These are phyloP conservation scores for Apodemus agrarius DNA, from an alignment of 2,797 vertebrate species.

Conservation along the genomic window DNA sequence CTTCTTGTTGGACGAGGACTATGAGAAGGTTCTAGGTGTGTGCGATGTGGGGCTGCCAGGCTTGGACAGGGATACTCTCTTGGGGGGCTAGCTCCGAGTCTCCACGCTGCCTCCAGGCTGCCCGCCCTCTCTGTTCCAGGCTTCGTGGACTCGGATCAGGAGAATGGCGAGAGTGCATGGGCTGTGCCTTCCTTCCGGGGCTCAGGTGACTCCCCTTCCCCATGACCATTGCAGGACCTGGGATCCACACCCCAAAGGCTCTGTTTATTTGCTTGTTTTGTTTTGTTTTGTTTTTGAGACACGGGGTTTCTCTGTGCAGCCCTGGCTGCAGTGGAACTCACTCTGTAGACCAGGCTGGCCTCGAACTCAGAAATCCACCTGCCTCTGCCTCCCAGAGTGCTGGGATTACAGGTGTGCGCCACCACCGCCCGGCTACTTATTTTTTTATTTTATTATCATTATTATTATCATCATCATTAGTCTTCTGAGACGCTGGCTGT, in stretches of 20 bases:
- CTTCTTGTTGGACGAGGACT: conserved; percentile 85
- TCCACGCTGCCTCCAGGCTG: not conserved
- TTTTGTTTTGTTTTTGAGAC: not conserved
- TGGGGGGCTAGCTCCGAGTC: not conserved
- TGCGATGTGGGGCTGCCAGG: not conserved
- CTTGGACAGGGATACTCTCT: not conserved
- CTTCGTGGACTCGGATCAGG: conserved; percentile 85
- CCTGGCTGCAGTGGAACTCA: not conserved
- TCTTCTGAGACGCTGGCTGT: not conserved
- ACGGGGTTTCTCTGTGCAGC: not conserved
- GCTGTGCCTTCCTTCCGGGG: not conserved
- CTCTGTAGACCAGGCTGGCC: not conserved
- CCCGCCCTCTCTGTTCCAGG: conserved; percentile 81
- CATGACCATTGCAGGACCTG: not conserved
- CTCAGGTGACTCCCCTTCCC: conserved; percentile 59
- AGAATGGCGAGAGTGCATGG: conserved; percentile 88
- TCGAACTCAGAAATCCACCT: not conserved
- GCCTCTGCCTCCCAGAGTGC: too few relatives aligned
- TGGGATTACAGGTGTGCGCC: too few relatives aligned
- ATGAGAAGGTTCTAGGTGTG: conserved; percentile 90
- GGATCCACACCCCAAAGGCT: not conserved
- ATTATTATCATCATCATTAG: not conserved
- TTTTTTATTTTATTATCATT: not conserved
- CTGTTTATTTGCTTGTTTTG: not conserved
- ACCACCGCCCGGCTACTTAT: too few relatives aligned